A percentile compares a stretch with the other conserved stretches of the same genome.
These are phyloP conservation scores for Sebastes nivosus DNA, from an alignment of 2,797 vertebrate species.

Conservation along the genomic window DNA sequence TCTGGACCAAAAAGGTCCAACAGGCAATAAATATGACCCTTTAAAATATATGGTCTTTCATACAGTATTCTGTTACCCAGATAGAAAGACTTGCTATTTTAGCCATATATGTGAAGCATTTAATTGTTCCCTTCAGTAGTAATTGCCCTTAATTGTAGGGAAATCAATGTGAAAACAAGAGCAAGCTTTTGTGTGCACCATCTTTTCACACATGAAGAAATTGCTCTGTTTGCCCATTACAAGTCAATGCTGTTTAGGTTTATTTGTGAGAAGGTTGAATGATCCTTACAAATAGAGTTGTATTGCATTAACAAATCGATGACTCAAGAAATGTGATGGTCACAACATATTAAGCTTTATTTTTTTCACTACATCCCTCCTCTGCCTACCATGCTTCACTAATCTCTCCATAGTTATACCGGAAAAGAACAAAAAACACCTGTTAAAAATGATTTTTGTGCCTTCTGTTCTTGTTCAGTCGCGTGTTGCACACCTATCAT, in stretches of 20 bases:
- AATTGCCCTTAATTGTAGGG: conserved; percentile 1
- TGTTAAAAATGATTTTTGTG: conserved; percentile 1
- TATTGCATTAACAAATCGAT: background rate
- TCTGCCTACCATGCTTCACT: background rate
- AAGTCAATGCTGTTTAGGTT: background rate
- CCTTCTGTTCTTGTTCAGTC: conserved; percentile 5
- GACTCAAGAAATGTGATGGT: background rate
- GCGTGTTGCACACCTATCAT: background rate
- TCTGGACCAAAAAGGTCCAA: background rate
- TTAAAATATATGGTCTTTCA: conserved; percentile 15
- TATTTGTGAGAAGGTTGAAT: background rate
- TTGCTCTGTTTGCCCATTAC: background rate
- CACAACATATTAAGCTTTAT: background rate
- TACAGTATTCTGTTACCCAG: conserved; percentile 1
- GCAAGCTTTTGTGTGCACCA: background rate
- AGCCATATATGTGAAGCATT: background rate
- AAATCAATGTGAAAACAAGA: background rate
- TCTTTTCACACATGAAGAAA: background rate
- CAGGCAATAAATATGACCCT: conserved; percentile 7
- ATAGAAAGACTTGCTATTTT: background rate
- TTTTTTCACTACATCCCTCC: background rate
- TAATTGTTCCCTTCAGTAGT: background rate
- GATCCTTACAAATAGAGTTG: background rate
- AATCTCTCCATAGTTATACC: background rate
- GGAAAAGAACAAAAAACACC: background rate